Evolutionary conservation across 2,888 invertebrate genomes (phyloP).

Genomic region (Dolomedes plantarius): DNA sequence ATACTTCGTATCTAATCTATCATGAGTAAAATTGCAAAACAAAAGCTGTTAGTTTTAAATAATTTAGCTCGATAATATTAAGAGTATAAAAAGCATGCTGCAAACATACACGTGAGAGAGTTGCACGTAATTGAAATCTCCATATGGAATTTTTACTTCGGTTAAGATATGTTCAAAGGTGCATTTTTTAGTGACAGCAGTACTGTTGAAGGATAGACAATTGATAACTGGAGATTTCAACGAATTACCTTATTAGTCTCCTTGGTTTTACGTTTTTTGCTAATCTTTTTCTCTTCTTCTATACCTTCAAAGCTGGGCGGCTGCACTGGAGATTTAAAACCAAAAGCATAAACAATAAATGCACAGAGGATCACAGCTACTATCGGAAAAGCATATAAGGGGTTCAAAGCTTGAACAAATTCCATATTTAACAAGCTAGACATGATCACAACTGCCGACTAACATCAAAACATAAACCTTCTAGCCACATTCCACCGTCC

Average conservation of each 20-base stretch:
- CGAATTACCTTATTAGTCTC: conserved; percentile 60
- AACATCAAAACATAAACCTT: neutral
- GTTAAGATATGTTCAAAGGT: too few relatives aligned
- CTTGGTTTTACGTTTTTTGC: conserved; percentile 65
- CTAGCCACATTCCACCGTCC: neutral
- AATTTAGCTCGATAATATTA: too few relatives aligned
- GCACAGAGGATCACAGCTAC: conserved; percentile 84
- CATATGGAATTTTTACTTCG: too few relatives aligned
- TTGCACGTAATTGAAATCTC: too few relatives aligned
- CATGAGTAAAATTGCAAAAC: too few relatives aligned
- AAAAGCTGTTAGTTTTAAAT: too few relatives aligned
- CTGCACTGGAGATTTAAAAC: conserved; percentile 87
- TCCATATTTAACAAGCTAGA: conserved; percentile 74
- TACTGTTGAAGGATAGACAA: too few relatives aligned
- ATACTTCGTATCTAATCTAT: too few relatives aligned
- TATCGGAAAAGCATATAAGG: conserved; percentile 80
- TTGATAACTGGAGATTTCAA: too few relatives aligned
- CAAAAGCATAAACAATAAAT: conserved; percentile 85
- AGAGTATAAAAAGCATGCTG: too few relatives aligned
- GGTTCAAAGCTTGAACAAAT: conserved; percentile 76
- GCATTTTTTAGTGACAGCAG: too few relatives aligned
- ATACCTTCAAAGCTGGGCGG: conserved; percentile 83
- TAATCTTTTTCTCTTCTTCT: conserved; percentile 67
- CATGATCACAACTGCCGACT: conserved; percentile 24
- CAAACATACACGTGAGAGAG: too few relatives aligned